Evolutionary conservation across 2,888 invertebrate genomes (phyloP), one percentile per base, ranked within the genome.

Genomic region (Seladonia tumulorum): DNA sequence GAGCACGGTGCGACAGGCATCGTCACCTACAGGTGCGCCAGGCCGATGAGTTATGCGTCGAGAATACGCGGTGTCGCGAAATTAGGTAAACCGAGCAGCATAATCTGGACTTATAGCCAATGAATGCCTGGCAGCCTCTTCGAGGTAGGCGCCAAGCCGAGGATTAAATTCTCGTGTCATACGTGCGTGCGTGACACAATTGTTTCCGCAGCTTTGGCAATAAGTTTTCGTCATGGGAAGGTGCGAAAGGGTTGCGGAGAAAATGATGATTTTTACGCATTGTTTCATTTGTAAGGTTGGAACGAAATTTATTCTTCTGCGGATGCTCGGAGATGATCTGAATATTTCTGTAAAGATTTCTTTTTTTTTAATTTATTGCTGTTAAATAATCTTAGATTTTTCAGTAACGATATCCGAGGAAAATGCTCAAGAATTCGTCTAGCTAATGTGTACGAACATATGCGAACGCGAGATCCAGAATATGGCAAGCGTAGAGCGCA

Each of bases 41-140:
- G 57, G 47, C 77, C 84, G 72, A 73, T 83, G 86, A 86, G 66
- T 86, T 88, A 89, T 81, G n/a, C n/a, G 78, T 63, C 47, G 74
- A 39, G 57, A n/a, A 75, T 63, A 73, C 39, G 57, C 79, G 76
- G 57, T 76, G 81, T 81, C 78, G 66, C 71, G 78, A 75, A 84
- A 86, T 76, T 77, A 42, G 49, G 45, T n/a, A 45, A 68, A 39
- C 35, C 22, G 39, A 63, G 29, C 63, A 29, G 29, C 7, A 7
- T 63, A 29, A 63, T 63, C 63, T 63, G 14, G 29, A 63, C 63
- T 63, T 16, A 63, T 12, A n/a, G 2, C 25, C 29, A 16, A 5
- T 16, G 25, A 22, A 63, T 16, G 63, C 63, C 29, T 29, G 12
- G 16, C 16, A 29, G 63, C 14, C 5, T 29, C 29, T 29, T 63